Conservation (phyloP, 30 jellyfish, hydroid and myxozoan species). For the Pseudorhiza aurosa region DNA sequence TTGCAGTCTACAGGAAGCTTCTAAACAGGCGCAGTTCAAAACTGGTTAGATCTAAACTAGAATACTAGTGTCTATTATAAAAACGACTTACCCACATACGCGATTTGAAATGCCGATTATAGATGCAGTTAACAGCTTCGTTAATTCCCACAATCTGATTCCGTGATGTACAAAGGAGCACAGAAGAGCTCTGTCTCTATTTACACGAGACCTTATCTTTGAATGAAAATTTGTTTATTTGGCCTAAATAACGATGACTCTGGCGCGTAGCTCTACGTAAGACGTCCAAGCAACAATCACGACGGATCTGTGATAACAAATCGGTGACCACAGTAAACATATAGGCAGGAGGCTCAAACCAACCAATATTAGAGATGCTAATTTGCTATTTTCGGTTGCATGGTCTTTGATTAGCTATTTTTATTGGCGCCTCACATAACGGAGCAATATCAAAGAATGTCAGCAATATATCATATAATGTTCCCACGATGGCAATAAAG, state of each 20-base stretch:
- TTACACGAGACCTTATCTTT: constrained; percentile 3
- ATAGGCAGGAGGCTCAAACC: background rate
- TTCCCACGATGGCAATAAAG: constrained; percentile 30
- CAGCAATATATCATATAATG: background rate
- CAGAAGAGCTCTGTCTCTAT: background rate
- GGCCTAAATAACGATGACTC: background rate
- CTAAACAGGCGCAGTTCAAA: too few relatives aligned
- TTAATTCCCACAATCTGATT: background rate
- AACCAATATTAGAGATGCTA: constrained; percentile 17
- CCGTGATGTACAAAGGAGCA: background rate
- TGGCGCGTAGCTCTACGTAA: background rate
- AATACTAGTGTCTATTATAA: too few relatives aligned
- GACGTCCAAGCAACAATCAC: background rate
- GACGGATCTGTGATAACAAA: background rate
- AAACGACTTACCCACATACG: too few relatives aligned
- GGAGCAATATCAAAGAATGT: constrained; percentile 22
- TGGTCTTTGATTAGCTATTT: constrained; percentile 40
- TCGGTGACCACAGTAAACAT: background rate
- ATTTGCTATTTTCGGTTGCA: constrained; percentile 47
- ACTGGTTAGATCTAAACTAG: too few relatives aligned
- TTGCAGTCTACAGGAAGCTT: too few relatives aligned
- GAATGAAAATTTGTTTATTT: background rate
- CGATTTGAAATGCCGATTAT: too few relatives aligned
- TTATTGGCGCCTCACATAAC: constrained; percentile 42
- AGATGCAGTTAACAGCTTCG: background rate